These are phyloP conservation scores for Dryobota labecula DNA, from an alignment of 2,888 invertebrate species.

Conservation along the genomic window DNA sequence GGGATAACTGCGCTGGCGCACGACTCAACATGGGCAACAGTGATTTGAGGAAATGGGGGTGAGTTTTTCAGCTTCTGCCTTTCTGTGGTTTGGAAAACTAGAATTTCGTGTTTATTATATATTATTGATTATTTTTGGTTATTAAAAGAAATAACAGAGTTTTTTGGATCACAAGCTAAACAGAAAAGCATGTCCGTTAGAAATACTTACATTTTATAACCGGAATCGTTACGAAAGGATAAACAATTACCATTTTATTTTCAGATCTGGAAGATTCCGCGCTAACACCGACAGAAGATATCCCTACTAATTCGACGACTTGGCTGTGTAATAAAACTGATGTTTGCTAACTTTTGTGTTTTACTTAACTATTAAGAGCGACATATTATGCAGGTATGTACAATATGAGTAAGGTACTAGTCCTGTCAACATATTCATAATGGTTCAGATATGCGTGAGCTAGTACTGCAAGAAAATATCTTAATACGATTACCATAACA, in stretches of 20 bases:
- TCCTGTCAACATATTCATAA: neutral
- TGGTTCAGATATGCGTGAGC: neutral
- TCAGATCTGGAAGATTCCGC: conserved; percentile 73
- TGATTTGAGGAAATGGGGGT: conserved; percentile 75
- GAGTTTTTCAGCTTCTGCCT: conserved; percentile 47
- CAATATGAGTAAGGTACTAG: neutral
- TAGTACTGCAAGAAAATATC: neutral
- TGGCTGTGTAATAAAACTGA: conserved; percentile 59
- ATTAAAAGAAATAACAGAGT: neutral
- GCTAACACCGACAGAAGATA: conserved; percentile 69
- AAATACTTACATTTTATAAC: neutral
- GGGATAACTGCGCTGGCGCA: conserved; percentile 73
- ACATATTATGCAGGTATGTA: neutral
- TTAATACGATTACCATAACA: too few relatives aligned
- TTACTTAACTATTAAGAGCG: neutral
- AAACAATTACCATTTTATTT: conserved; percentile 45
- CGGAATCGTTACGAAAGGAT: neutral
- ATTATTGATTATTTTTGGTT: neutral
- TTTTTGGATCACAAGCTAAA: neutral
- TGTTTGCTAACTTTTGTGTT: neutral
- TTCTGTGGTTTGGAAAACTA: neutral
- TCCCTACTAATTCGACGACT: conserved; percentile 52
- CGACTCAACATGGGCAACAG: conserved; percentile 73
- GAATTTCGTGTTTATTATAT: neutral
- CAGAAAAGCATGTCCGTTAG: neutral